These are phyloP conservation scores for Hephaestus fuliginosus DNA, from an alignment of 2,797 vertebrate genomes.

Conservation along the genomic window DNA sequence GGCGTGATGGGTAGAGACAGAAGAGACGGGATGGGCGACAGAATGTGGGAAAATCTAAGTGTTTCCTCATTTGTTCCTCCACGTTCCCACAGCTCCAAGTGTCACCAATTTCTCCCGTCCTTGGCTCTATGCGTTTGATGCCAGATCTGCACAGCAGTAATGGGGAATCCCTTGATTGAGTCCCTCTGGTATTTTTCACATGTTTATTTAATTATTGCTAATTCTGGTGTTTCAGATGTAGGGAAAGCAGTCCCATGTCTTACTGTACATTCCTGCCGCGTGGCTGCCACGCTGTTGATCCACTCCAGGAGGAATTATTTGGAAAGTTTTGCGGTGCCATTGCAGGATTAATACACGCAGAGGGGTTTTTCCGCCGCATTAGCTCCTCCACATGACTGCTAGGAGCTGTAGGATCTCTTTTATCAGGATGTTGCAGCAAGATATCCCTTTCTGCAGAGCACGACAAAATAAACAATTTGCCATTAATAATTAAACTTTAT, in stretches of 20 bases:
- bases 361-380: conserved; percentile 45
- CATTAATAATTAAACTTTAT: neutral
- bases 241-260: conserved; percentile 58
- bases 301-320: conserved; percentile 57
- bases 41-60: conserved; percentile 56
- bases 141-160: conserved; percentile 56
- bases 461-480: neutral
- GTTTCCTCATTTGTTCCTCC: conserved; percentile 67
- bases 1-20: conserved; percentile 35
- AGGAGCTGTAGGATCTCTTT: conserved; percentile 2
- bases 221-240: conserved; percentile 68
- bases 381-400: conserved; percentile 19
- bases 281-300: conserved; percentile 61
- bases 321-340: conserved; percentile 59
- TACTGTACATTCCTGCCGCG: conserved; percentile 56
- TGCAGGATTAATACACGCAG: conserved; percentile 45
- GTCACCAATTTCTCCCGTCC: conserved; percentile 58
- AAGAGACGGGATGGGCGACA: conserved; percentile 46
- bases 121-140: conserved; percentile 42
- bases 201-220: conserved; percentile 77
- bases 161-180: conserved; percentile 80
- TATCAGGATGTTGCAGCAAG: neutral
- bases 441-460: neutral
- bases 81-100: conserved; percentile 61
- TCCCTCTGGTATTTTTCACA: conserved; percentile 72